Conservation (phyloP, 2,113 vertebrate genomes). For the Catharus bicknelli region DNA sequence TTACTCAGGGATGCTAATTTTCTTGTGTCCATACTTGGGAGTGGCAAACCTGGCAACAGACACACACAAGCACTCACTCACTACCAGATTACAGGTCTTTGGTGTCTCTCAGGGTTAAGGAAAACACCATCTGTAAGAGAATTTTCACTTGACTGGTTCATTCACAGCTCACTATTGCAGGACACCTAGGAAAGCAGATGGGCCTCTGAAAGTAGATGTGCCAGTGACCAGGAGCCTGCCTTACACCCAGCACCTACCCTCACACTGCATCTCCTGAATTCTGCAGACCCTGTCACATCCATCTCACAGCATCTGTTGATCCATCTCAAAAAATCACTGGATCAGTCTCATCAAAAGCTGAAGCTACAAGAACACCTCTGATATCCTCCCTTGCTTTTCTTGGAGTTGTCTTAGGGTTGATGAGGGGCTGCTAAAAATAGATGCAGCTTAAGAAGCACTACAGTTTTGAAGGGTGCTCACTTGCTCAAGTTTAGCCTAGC, state of each 20-base stretch:
- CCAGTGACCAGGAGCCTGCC: neutral
- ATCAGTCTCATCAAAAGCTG: neutral
- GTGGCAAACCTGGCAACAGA: neutral
- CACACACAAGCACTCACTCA: neutral
- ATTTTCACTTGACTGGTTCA: neutral
- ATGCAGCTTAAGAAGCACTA: neutral
- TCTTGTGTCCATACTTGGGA: neutral
- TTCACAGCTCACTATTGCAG: neutral
- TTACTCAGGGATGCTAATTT: neutral
- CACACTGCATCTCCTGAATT: neutral
- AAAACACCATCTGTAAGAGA: neutral
- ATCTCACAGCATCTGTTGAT: neutral
- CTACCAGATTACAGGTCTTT: neutral
- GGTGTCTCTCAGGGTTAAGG: neutral
- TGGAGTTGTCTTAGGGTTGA: neutral
- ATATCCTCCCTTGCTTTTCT: neutral
- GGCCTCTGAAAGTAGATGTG: neutral
- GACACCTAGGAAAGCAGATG: neutral
- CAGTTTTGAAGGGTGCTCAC: neutral
- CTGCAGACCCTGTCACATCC: neutral
- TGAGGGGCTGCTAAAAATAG: neutral
- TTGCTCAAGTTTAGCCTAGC: neutral
- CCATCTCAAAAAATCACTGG: neutral
- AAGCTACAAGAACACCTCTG: neutral
- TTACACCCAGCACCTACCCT: neutral